phyloP scores from a whole-genome alignment of 2,797 vertebrate genomes.

The Setipinna tenuifilis region DNA sequence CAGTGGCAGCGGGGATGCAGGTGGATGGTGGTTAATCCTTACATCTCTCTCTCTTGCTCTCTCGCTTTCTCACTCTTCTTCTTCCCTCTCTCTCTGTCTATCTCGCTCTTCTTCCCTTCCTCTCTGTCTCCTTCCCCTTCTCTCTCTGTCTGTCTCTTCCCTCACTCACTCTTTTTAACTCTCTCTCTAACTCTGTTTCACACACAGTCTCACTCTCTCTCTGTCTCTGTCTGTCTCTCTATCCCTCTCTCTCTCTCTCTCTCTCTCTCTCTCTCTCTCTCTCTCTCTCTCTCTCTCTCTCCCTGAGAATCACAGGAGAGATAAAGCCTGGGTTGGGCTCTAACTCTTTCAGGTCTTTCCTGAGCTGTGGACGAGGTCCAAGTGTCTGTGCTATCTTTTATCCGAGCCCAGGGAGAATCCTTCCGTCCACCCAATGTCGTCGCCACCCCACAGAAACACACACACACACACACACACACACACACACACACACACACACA shows the following conservation, averaged over 20 bases:
- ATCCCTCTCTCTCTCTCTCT: too few species aligned
- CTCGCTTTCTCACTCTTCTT: neutral
- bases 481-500: too few species aligned
- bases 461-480: too few species aligned
- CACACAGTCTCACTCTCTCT: too few species aligned
- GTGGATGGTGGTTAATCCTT: neutral
- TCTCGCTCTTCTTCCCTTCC: too few species aligned
- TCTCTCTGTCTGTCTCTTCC: too few species aligned
- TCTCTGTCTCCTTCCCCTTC: too few species aligned
- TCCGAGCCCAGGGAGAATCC: neutral
- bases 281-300: neutral
- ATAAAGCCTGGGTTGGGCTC: neutral
- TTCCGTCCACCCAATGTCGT: neutral
- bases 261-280: neutral
- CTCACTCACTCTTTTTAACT: too few species aligned
- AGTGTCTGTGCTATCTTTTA: neutral
- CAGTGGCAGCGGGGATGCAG: neutral
- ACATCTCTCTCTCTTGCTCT: neutral
- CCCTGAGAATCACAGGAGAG: neutral
- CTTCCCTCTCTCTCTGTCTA: too few species aligned
- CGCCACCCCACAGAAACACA: conserved; percentile 25
- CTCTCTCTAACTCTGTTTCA: too few species aligned
- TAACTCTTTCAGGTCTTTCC: neutral
- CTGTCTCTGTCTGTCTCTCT: too few species aligned
- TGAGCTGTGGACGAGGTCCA: neutral